Base-by-base conservation (phyloP, 2,113 vertebrate genomes). In the Calypte anna region DNA sequence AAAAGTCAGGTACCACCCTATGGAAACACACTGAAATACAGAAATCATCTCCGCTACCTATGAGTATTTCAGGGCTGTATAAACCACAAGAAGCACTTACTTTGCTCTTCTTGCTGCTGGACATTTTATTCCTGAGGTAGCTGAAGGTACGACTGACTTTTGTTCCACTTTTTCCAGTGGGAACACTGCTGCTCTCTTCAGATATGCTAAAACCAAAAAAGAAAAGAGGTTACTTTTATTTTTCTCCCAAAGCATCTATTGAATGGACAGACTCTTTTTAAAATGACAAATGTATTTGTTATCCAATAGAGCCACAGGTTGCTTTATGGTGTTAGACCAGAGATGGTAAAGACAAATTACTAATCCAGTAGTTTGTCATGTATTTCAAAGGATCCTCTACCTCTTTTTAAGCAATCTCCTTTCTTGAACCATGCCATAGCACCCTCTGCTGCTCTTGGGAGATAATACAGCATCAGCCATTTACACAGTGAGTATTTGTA, bases 111-210 rank as follows among this genome's bases (percentile, higher is more conserved):
- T 99, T 99, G 68, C 98, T 98, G 96, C 98, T 98, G 97, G 98
- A 99, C 99, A 99, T 99, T 98, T 99, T 99, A 97, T 98, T 99
- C 98, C 97, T 99, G 98, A 99, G 98, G 98, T 99, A 99, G 98
- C 99, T 99, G 98, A 99, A 99, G 8, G 99, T 99, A 36, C 99
- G 99, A 87, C 99, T 99, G 92, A 99, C 99, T 98, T 99, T 99
- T 3, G 99, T 99, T 66, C 83, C 98, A 61, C 97, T 95, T 97
- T 99, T 99, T 7, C 97, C 96, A 63, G 98, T 64, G 2, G 86
- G 97, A 86, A 98, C 96, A 72, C 61, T 96, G 90, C 94, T 96
- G 87, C 68, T 98, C 90, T 99, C 99, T 95, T 99, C 99, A 54
- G 98, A 98, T 95, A 99, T 98, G 86, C 99, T 99, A 82, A 76